Percentiles rank a stretch among this genome's conserved stretches.
phyloP scores from a whole-genome alignment of 2,113 vertebrate species.

The Oryzias celebensis region DNA sequence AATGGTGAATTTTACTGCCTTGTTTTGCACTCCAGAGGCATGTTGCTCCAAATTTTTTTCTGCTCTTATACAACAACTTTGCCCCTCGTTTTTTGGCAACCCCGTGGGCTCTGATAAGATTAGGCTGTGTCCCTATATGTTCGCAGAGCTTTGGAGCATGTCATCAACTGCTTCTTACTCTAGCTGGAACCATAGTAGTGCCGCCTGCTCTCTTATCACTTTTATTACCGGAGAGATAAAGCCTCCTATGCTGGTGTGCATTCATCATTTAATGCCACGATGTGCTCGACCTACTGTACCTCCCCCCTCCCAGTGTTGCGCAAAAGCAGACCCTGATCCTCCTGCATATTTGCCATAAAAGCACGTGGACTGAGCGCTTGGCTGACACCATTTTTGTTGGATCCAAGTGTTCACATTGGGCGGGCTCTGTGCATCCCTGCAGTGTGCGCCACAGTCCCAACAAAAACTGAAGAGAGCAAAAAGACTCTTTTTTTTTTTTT shows the following conservation, averaged over 20 bases:
- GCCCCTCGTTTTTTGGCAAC: conserved; percentile 9
- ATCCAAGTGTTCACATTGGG: neutral
- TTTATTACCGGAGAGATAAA: too few relatives aligned
- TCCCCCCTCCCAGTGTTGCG: neutral
- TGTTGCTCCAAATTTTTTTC: neutral
- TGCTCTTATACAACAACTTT: conserved; percentile 24
- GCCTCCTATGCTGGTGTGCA: neutral
- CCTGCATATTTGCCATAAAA: too few relatives aligned
- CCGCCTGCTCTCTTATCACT: too few relatives aligned
- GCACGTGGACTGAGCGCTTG: neutral
- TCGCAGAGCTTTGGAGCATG: conserved; percentile 9
- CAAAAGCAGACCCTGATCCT: neutral
- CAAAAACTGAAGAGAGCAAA: too few relatives aligned
- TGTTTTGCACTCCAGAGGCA: too few relatives aligned
- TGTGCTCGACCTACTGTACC: neutral
- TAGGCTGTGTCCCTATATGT: conserved; percentile 9
- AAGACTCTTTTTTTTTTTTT: too few relatives aligned
- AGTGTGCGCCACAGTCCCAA: too few relatives aligned
- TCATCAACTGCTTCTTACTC: neutral
- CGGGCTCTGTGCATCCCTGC: too few relatives aligned
- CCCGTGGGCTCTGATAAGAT: conserved; percentile 35
- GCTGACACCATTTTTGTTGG: neutral
- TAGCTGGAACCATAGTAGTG: too few relatives aligned
- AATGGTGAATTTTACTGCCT: neutral
- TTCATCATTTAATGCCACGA: neutral